A percentile compares a stretch with the other conserved stretches of the same genome.
Conservation (phyloP, 2,888 invertebrate species). For the Autographa pulchrina region DNA sequence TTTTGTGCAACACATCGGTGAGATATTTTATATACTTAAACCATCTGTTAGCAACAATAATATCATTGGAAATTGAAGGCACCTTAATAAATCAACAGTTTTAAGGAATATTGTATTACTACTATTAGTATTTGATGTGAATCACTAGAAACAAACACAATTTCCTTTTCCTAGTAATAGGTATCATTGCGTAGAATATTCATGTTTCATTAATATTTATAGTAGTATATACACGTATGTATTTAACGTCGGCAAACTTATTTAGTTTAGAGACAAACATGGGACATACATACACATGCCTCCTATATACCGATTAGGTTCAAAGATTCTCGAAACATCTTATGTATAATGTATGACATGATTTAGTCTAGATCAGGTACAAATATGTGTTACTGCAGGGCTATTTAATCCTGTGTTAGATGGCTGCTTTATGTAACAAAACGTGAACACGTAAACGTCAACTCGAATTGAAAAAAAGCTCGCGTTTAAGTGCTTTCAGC, state of each 20-base stretch:
- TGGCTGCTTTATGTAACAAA: constrained; percentile 33
- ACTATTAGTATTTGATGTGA: background rate
- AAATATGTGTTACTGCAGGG: background rate
- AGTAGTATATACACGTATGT: constrained; percentile 2
- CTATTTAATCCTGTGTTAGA: constrained; percentile 33
- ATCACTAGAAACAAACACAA: background rate
- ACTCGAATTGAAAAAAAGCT: constrained; percentile 44
- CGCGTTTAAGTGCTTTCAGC: constrained; percentile 55
- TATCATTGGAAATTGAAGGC: too few species aligned
- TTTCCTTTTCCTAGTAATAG: background rate
- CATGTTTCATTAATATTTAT: constrained; percentile 1
- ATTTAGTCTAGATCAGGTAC: too few species aligned
- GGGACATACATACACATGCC: too few species aligned
- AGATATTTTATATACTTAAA: too few species aligned
- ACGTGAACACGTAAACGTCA: constrained; percentile 30
- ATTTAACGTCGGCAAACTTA: background rate
- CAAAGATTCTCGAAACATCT: too few species aligned
- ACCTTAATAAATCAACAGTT: background rate
- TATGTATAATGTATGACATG: too few species aligned
- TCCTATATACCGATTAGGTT: too few species aligned
- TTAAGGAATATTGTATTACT: background rate
- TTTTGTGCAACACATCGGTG: too few species aligned
- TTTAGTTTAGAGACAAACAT: background rate
- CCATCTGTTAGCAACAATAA: too few species aligned
- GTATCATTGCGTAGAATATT: background rate